These are phyloP conservation scores for Amphipyra berbera DNA, from an alignment of 2,888 invertebrate species.

Conservation along the genomic window DNA sequence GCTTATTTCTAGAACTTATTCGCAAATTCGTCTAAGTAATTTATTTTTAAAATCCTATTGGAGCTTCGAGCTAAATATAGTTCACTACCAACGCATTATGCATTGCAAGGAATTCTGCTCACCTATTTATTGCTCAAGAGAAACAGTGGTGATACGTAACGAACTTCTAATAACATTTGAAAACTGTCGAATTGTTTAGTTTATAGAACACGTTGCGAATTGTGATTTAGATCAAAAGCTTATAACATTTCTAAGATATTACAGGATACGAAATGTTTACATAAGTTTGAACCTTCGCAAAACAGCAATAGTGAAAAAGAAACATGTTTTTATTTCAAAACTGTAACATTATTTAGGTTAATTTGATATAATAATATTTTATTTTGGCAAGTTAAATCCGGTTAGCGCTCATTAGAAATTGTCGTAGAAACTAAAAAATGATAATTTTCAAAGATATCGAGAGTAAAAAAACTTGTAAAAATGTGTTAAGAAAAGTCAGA, in stretches of 20 bases:
- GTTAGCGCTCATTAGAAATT: conserved; percentile 18
- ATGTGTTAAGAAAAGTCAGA: too few species aligned
- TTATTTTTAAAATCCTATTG: conserved; percentile 53
- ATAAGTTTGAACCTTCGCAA: not conserved
- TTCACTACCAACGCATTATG: conserved; percentile 46
- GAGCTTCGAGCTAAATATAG: conserved; percentile 29
- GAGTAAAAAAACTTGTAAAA: not conserved
- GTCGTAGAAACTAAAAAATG: conserved; percentile 16
- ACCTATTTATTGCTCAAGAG: conserved; percentile 22
- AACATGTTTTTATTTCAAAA: conserved; percentile 30
- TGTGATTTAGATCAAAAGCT: conserved; percentile 43
- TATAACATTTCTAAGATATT: conserved; percentile 23
- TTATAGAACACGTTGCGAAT: conserved; percentile 34
- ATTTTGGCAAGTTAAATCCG: conserved; percentile 42
- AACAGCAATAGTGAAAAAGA: conserved; percentile 12
- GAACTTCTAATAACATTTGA: conserved; percentile 37
- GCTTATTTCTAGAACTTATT: conserved; percentile 61
- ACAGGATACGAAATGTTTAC: conserved; percentile 12
- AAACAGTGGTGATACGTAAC: conserved; percentile 18
- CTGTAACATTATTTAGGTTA: conserved; percentile 44
- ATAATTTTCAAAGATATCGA: conserved; percentile 14
- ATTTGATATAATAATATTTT: conserved; percentile 39
- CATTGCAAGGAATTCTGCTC: conserved; percentile 15
- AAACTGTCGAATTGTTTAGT: conserved; percentile 27
- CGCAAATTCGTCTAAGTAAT: conserved; percentile 59